A percentile compares a stretch with the other conserved stretches of the same genome.
Conservation (phyloP, 2,888 invertebrate genomes). For the Notodonta ziczac region DNA sequence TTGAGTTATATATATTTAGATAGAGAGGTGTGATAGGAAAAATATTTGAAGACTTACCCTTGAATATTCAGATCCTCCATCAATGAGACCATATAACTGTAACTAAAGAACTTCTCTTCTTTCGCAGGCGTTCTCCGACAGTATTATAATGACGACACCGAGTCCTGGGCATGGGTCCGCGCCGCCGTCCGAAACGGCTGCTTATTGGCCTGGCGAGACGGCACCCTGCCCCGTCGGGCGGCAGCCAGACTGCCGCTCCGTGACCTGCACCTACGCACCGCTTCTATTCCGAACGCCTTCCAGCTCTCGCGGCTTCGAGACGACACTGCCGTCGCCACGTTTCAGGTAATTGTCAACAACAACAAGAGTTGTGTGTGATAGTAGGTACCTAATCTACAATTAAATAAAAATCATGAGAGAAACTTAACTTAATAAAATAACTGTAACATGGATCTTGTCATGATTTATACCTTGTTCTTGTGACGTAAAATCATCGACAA, state of each 20-base stretch:
- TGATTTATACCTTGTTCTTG: too few species aligned
- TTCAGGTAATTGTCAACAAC: constrained; percentile 63
- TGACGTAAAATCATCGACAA: too few species aligned
- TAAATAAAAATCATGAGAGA: too few species aligned
- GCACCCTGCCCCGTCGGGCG: constrained; percentile 73
- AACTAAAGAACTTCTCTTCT: constrained; percentile 16
- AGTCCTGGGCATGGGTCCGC: constrained; percentile 78
- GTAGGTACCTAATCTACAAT: too few species aligned
- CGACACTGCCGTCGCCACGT: constrained; percentile 78
- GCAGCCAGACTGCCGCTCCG: constrained; percentile 73
- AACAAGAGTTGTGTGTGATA: too few species aligned
- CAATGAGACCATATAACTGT: background rate
- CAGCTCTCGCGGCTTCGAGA: constrained; percentile 77
- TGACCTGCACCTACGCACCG: constrained; percentile 71
- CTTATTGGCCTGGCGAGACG: constrained; percentile 78
- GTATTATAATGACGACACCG: constrained; percentile 72
- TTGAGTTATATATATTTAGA: too few species aligned
- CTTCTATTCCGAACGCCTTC: constrained; percentile 74
- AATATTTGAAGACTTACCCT: too few species aligned
- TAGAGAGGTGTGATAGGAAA: too few species aligned
- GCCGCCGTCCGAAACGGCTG: constrained; percentile 73
- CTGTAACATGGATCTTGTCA: too few species aligned
- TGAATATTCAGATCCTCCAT: too few species aligned
- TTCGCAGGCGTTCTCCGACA: constrained; percentile 74
- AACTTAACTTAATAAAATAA: too few species aligned